Evolutionary conservation across 2,797 vertebrate genomes (phyloP).

Genomic region (Podarcis siculus): DNA sequence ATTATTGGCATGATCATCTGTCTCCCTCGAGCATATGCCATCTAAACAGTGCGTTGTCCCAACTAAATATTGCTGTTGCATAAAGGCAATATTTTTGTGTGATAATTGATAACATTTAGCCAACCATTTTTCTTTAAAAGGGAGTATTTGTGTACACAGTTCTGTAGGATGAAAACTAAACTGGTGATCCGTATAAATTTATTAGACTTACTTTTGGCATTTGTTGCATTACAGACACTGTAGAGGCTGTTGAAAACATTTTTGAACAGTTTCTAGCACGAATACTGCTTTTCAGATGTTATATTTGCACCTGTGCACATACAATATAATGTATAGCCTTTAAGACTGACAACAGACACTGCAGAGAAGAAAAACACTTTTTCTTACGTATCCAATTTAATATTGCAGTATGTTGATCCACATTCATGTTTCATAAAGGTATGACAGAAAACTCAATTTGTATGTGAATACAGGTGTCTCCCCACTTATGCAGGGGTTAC

Average conservation of each 20-base stretch:
- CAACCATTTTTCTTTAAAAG: not conserved
- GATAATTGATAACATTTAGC: not conserved
- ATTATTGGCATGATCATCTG: not conserved
- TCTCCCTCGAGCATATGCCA: constrained; percentile 10
- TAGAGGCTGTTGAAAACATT: not conserved
- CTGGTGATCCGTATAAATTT: not conserved
- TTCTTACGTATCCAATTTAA: too few relatives aligned
- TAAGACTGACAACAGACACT: too few relatives aligned
- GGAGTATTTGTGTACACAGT: not conserved
- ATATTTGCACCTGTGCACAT: not conserved
- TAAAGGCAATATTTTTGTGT: not conserved
- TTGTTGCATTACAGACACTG: too few relatives aligned
- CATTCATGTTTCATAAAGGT: too few relatives aligned
- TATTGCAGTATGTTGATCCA: too few relatives aligned
- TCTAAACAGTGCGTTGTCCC: constrained; percentile 27
- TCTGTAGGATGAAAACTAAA: not conserved
- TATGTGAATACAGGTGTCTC: too few relatives aligned
- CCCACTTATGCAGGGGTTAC: too few relatives aligned
- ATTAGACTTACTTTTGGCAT: not conserved
- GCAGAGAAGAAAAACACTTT: too few relatives aligned
- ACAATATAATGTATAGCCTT: not conserved
- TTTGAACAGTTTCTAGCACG: not conserved
- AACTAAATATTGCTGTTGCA: constrained; percentile 1
- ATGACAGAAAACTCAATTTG: too few relatives aligned
- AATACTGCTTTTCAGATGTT: not conserved